Evolutionary conservation across 2,888 invertebrate species (phyloP), one percentile per base, ranked within the genome.

Genomic region (Resseliella maxima): DNA sequence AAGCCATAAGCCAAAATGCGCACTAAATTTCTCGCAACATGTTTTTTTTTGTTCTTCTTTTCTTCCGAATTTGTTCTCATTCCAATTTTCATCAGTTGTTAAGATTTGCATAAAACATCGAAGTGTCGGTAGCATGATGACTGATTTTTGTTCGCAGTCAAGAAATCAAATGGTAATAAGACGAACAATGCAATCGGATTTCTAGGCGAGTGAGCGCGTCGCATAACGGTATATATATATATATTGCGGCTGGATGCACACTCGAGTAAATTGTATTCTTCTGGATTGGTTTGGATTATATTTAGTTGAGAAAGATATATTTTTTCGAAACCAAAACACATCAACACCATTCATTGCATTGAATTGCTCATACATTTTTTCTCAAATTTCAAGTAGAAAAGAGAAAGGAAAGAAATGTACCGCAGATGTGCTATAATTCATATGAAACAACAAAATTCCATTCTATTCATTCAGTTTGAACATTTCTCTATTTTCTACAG

Each of bases 191-290:
- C 72, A 72, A 72, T 72, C 72, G 72, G 72, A 72, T 72, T 72
- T 72, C 72, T 72, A 72, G 72, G 72, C 72, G 72, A 72, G 31
- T 72, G 72, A 72, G 72, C 72, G 72, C 35, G 72, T 15, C 72
- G 31, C n/a, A 72, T 72, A 72, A 72, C 72, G 72, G 72, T 72
- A 5, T 3, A 31, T 31, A 72, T 59, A 72, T 72, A 72, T 31
- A 72, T 31, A 15, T 31, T 31, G 31, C 31, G 12, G 31, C 59
- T 59, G 59, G 72, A 72, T 72, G 72, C 72, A 72, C 31, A 72
- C 31, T 12, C 3, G 31, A 31, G 27, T 24, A 50, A 18, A 50
- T 50, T 50, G 46, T 24, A 72, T 72, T 72, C 72, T 72, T 27
- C 31, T n/a, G n/a, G n/a, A n/a, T n/a, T n/a, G n/a, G n/a, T n/a